Evolutionary conservation across 2,113 vertebrate genomes (phyloP).

Genomic region (Opisthocomus hoazin): DNA sequence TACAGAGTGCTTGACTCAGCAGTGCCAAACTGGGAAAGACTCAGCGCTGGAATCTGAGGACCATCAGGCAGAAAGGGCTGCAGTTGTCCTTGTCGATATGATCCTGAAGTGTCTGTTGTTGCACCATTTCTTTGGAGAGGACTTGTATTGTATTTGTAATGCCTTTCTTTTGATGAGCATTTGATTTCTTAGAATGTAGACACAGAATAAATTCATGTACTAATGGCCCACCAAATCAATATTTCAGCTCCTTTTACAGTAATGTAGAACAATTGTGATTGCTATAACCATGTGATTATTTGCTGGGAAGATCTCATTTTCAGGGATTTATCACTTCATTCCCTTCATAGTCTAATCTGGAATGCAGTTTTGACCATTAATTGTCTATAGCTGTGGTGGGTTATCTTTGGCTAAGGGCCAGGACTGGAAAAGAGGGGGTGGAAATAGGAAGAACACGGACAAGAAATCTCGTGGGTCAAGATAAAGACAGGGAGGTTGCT

Average conservation of each 20-base stretch:
- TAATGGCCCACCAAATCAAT: background rate
- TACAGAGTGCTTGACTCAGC: background rate
- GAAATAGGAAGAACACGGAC: background rate
- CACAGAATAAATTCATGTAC: background rate
- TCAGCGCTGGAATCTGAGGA: background rate
- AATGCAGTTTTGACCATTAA: background rate
- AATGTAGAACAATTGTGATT: background rate
- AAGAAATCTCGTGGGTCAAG: background rate
- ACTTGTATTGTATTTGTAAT: background rate
- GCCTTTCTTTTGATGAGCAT: constrained; percentile 1
- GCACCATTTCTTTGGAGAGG: background rate
- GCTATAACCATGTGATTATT: background rate
- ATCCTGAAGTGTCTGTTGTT: background rate
- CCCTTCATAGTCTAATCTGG: background rate
- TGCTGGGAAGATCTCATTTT: background rate
- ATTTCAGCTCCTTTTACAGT: background rate
- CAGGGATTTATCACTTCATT: background rate
- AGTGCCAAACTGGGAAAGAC: background rate
- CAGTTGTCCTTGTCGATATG: background rate
- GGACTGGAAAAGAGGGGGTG: no score
- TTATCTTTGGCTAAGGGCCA: background rate
- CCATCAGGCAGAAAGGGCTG: background rate
- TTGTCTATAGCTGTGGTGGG: background rate
- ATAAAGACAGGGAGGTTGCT: background rate
- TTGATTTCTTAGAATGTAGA: constrained; percentile 1